Conservation (phyloP, 2,113 vertebrate species). For the Phyllopteryx taeniolatus region DNA sequence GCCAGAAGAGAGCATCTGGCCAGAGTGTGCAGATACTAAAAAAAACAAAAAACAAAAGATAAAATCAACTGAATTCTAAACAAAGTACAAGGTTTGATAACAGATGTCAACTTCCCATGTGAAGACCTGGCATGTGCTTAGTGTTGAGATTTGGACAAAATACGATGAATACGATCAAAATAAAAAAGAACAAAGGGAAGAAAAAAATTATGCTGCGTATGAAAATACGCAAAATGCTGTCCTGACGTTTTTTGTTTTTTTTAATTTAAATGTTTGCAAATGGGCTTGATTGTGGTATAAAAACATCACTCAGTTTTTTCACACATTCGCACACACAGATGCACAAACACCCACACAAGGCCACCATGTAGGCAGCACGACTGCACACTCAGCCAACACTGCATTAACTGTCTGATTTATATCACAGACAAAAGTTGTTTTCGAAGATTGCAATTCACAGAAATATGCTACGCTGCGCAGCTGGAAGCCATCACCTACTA, state of each 20-base stretch:
- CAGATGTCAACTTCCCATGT: constrained; percentile 22
- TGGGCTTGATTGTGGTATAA: constrained; percentile 66
- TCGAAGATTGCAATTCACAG: constrained; percentile 68
- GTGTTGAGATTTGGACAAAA: constrained; percentile 33
- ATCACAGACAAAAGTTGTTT: constrained; percentile 70
- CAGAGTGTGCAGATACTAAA: constrained; percentile 16
- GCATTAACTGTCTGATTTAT: constrained; percentile 68
- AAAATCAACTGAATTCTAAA: constrained; percentile 38
- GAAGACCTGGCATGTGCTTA: constrained; percentile 19
- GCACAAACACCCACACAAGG: constrained; percentile 50
- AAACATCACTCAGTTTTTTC: constrained; percentile 61
- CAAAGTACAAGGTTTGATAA: constrained; percentile 28
- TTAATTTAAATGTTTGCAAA: constrained; percentile 69
- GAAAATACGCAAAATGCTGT: constrained; percentile 46
- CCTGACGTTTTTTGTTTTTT: constrained; percentile 40
- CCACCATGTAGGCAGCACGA: constrained; percentile 67
- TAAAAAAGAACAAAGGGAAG: constrained; percentile 11
- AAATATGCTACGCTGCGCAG: constrained; percentile 64
- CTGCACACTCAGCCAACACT: constrained; percentile 59
- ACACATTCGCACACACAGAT: constrained; percentile 46
- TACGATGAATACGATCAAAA: constrained; percentile 44
- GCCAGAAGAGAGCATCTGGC: not conserved
- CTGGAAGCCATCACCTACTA: constrained; percentile 73
- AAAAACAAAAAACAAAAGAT: constrained; percentile 9
- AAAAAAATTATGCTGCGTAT: constrained; percentile 42